phyloP scores from a whole-genome alignment of 2,888 invertebrate species.

The Lordiphosa fenestrarum region DNA sequence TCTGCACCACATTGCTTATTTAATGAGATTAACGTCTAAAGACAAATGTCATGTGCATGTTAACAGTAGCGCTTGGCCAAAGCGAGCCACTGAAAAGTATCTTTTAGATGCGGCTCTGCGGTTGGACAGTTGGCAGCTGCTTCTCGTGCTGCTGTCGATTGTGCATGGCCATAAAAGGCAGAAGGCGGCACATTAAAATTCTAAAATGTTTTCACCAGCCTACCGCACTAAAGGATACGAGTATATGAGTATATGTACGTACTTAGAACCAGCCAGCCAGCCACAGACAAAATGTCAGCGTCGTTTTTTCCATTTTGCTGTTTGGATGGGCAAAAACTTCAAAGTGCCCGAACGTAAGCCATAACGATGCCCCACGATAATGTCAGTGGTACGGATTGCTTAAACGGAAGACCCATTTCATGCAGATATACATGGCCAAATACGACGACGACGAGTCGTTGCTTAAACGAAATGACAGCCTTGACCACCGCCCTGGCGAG shows the following conservation, averaged over 20 bases:
- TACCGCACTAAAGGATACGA: conserved; percentile 39
- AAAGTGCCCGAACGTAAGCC: conserved; percentile 41
- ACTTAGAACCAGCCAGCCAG: conserved; percentile 1
- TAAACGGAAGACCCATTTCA: conserved; percentile 31
- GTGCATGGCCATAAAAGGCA: conserved; percentile 68
- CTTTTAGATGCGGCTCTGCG: conserved; percentile 40
- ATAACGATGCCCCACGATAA: conserved; percentile 18
- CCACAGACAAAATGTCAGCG: conserved; percentile 10
- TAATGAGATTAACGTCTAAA: conserved; percentile 78
- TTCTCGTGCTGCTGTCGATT: conserved; percentile 43
- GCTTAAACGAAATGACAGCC: conserved; percentile 31
- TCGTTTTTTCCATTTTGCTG: conserved; percentile 8
- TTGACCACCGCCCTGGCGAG: conserved; percentile 50
- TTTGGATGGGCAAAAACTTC: conserved; percentile 14
- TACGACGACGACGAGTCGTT: conserved; percentile 16
- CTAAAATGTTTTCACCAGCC: conserved; percentile 68
- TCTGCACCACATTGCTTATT: conserved; percentile 70
- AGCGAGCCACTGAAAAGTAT: conserved; percentile 27
- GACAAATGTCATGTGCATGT: conserved; percentile 78
- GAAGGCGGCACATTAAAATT: conserved; percentile 73
- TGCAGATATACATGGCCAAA: conserved; percentile 43
- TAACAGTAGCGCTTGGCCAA: conserved; percentile 49
- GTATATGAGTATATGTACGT: conserved; percentile 6
- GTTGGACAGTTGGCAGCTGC: conserved; percentile 63
- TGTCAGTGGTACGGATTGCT: conserved; percentile 21